Evolutionary conservation across 1,140 invertebrate species (phyloP).

Genomic region (Tenebrio molitor): DNA sequence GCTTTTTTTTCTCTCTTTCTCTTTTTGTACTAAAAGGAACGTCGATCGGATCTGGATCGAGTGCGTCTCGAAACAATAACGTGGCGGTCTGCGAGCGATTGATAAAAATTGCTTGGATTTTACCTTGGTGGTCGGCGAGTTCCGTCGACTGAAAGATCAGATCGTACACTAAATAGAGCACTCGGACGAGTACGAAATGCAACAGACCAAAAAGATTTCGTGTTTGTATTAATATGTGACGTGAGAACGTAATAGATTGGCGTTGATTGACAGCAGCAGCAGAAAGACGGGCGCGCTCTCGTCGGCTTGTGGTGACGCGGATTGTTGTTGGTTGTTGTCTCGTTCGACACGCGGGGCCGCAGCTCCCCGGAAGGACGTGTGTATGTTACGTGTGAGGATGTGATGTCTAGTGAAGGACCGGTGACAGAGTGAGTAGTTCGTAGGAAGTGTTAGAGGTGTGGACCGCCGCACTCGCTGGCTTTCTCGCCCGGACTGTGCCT

Average conservation of each 20-base stretch:
- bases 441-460: conserved; percentile 60
- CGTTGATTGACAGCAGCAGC: conserved; percentile 26
- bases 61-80: conserved; percentile 36
- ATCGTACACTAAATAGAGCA: conserved; percentile 44
- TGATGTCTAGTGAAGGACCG: conserved; percentile 55
- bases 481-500: conserved; percentile 66
- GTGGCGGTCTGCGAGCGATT: conserved; percentile 34
- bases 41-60: conserved; percentile 36
- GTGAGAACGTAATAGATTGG: conserved; percentile 44
- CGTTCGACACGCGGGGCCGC: conserved; percentile 42
- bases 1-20: too few relatives aligned
- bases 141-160: conserved; percentile 34
- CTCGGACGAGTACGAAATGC: conserved; percentile 47
- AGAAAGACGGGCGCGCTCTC: conserved; percentile 48
- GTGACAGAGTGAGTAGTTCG: conserved; percentile 60
- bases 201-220: conserved; percentile 24
- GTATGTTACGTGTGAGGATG: conserved; percentile 44
- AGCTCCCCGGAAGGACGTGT: conserved; percentile 47
- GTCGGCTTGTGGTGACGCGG: conserved; percentile 8
- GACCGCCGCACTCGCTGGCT: conserved; percentile 66
- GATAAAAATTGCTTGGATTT: conserved; percentile 39
- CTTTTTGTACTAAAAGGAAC: conserved; percentile 60
- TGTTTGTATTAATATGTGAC: too few relatives aligned
- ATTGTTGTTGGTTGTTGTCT: neutral
- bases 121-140: conserved; percentile 37